Conservation (phyloP, 92 coral and sea anemone species). For the Umimayanthus kanabou region DNA sequence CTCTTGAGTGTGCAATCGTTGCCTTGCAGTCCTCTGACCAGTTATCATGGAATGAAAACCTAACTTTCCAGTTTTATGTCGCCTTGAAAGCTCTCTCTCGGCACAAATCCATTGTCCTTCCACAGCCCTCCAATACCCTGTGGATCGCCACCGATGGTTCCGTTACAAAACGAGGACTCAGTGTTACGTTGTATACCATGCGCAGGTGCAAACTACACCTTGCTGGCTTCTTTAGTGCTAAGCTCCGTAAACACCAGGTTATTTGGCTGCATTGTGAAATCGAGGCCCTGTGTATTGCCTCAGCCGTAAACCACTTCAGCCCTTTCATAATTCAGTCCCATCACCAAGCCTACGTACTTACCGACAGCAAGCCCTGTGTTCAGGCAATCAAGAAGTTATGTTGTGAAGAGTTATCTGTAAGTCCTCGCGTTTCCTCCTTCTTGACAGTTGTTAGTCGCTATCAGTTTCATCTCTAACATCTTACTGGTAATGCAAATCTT, state of each 20-base stretch:
- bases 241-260: conserved; percentile 5
- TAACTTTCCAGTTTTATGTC: not conserved
- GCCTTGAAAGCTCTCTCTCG: not conserved
- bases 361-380: not conserved
- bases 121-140: not conserved
- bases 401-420: not conserved
- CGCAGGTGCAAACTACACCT: not conserved
- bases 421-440: too few relatives aligned
- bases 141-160: not conserved
- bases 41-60: not conserved
- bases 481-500: too few relatives aligned
- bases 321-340: not conserved
- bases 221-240: conserved; percentile 28
- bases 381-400: not conserved
- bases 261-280: conserved; percentile 24
- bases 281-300: not conserved
- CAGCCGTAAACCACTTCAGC: not conserved
- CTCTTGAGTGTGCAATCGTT: not conserved
- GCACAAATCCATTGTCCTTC: not conserved
- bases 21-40: not conserved
- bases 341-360: not conserved
- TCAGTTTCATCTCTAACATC: too few relatives aligned
- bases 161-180: not conserved
- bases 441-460: too few relatives aligned
- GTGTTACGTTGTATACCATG: not conserved